Evolutionary conservation across 2,797 vertebrate genomes (phyloP).

Genomic region (Erethizon dorsatum): DNA sequence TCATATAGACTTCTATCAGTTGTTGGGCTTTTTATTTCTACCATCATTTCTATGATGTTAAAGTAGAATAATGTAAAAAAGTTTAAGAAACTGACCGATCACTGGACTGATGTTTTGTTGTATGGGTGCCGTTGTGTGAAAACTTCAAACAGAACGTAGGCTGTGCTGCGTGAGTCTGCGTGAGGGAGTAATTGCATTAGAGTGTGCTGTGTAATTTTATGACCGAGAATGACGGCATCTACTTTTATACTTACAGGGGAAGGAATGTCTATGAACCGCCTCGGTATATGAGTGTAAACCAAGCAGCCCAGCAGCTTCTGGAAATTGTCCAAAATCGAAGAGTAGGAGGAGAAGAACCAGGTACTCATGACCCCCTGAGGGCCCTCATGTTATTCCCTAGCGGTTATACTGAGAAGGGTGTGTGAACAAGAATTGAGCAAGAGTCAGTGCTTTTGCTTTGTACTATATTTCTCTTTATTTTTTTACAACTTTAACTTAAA

Average conservation of each 20-base stretch:
- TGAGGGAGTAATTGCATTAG: neutral
- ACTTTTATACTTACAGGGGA: conserved; percentile 90
- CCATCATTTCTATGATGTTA: neutral
- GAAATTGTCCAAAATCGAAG: conserved; percentile 93
- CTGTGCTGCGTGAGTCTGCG: neutral
- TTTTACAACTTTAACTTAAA: conserved; percentile 38
- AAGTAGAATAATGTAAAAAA: conserved; percentile 6
- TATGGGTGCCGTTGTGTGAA: neutral
- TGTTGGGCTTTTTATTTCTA: neutral
- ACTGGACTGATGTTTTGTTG: neutral
- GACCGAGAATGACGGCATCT: neutral
- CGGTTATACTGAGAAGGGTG: neutral
- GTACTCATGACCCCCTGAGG: conserved; percentile 86
- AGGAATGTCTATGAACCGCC: conserved; percentile 96
- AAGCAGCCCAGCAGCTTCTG: conserved; percentile 96
- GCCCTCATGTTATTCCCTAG: neutral
- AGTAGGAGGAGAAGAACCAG: conserved; percentile 91
- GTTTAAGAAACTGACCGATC: neutral
- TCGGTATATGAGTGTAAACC: conserved; percentile 95
- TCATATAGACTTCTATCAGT: conserved; percentile 45
- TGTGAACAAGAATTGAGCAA: neutral
- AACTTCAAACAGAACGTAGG: neutral
- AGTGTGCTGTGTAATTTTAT: neutral
- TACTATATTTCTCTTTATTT: neutral
- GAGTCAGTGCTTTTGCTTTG: neutral